Evolutionary conservation across 2,888 invertebrate genomes (phyloP).

Genomic region (Acheta domesticus): DNA sequence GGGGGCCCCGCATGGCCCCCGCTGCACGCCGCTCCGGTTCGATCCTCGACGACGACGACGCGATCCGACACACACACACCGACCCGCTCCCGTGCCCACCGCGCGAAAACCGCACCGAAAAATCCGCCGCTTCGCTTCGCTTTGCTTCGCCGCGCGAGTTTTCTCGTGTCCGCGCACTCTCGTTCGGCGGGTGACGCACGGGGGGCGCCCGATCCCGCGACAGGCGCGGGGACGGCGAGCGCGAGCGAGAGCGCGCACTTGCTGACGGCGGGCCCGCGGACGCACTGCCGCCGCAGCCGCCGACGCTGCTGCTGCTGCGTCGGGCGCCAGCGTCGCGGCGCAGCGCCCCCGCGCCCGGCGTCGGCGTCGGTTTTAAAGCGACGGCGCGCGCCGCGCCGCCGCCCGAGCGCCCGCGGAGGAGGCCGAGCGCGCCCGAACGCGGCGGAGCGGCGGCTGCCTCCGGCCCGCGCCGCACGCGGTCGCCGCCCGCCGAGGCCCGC

Average conservation of each 20-base stretch:
- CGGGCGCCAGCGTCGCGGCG: constrained; percentile 1
- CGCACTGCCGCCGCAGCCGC: not conserved
- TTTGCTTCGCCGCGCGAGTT: no score
- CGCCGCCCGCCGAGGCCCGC: no score
- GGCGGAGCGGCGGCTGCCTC: no score
- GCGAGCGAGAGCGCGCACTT: not conserved
- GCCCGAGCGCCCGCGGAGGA: not conserved
- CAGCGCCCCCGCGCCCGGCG: not conserved
- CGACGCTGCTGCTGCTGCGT: not conserved
- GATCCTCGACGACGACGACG: no score
- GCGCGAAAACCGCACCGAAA: no score
- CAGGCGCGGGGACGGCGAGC: not conserved
- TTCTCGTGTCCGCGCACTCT: no score
- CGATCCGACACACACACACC: no score
- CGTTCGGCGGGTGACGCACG: no score
- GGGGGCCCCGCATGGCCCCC: not conserved
- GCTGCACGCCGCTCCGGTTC: not conserved
- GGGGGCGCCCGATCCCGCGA: no score
- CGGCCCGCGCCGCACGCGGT: no score
- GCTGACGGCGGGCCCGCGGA: not conserved
- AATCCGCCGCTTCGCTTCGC: no score
- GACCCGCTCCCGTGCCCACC: no score
- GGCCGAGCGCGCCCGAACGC: not conserved
- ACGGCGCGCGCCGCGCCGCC: not conserved
- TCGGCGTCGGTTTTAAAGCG: not conserved